Percentiles rank a stretch among this genome's conserved stretches.
phyloP scores from a whole-genome alignment of 1,140 invertebrate genomes.

The Zeugodacus cucurbitae region DNA sequence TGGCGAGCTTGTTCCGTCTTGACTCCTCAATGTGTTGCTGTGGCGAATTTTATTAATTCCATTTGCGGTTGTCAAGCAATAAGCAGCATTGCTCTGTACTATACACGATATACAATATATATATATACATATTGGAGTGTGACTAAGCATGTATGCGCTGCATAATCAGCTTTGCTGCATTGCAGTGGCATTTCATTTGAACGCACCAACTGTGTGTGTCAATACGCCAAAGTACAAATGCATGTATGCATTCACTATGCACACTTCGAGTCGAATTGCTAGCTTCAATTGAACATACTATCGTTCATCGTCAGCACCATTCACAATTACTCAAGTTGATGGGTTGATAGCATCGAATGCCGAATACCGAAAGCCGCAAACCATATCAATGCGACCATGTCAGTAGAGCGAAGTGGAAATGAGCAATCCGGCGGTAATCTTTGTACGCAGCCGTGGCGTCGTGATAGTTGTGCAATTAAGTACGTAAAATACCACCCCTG shows the following conservation, averaged over 20 bases:
- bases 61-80: neutral
- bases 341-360: neutral
- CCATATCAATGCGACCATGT: neutral
- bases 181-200: neutral
- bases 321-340: neutral
- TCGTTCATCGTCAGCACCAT: neutral
- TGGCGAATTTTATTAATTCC: neutral
- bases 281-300: neutral
- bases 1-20: neutral
- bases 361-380: neutral
- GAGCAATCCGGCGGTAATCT: neutral
- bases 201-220: neutral
- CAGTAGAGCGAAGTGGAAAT: neutral
- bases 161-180: slow-evolving; percentile 22
- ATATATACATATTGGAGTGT: neutral
- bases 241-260: neutral
- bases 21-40: neutral
- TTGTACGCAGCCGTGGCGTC: neutral
- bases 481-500: neutral
- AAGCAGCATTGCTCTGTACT: neutral
- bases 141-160: neutral
- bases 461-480: neutral
- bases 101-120: neutral
- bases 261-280: neutral
- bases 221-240: no score